Evolutionary conservation across 2,888 invertebrate species (phyloP).

Genomic region (Sphaerophoria taeniata): DNA sequence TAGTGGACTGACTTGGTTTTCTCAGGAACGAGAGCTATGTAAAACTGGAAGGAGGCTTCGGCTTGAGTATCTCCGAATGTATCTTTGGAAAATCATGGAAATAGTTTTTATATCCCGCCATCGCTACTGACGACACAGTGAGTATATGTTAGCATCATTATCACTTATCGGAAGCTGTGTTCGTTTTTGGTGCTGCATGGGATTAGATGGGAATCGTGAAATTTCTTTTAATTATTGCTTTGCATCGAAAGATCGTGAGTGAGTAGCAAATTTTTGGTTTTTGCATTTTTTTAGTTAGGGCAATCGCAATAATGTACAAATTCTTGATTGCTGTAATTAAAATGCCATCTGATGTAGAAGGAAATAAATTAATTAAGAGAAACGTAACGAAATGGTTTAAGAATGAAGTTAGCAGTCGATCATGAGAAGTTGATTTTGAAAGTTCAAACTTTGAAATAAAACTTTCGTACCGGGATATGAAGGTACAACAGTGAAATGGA

Average conservation of each 20-base stretch:
- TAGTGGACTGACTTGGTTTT: conserved; percentile 1
- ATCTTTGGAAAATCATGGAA: conserved; percentile 19
- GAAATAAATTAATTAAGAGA: conserved; percentile 19
- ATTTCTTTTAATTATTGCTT: conserved; percentile 63
- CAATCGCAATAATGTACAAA: conserved; percentile 4
- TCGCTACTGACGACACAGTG: neutral
- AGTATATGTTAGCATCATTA: conserved; percentile 34
- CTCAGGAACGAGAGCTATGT: conserved; percentile 43
- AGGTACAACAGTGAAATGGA: no score
- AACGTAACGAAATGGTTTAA: no score
- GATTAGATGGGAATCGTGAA: conserved; percentile 64
- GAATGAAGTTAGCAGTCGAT: no score
- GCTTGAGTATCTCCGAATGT: conserved; percentile 33
- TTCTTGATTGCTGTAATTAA: conserved; percentile 4
- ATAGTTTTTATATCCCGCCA: conserved; percentile 23
- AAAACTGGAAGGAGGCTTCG: neutral
- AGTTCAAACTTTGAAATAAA: no score
- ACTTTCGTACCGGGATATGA: no score
- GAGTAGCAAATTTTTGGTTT: conserved; percentile 24
- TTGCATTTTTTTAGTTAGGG: neutral
- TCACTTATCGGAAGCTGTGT: conserved; percentile 61
- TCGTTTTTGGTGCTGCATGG: conserved; percentile 24
- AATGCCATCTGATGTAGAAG: neutral
- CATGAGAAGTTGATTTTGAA: neutral
- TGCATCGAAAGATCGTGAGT: conserved; percentile 49